Evolutionary conservation across 1,140 invertebrate species (phyloP).

Genomic region (Cecropterus lyciades): DNA sequence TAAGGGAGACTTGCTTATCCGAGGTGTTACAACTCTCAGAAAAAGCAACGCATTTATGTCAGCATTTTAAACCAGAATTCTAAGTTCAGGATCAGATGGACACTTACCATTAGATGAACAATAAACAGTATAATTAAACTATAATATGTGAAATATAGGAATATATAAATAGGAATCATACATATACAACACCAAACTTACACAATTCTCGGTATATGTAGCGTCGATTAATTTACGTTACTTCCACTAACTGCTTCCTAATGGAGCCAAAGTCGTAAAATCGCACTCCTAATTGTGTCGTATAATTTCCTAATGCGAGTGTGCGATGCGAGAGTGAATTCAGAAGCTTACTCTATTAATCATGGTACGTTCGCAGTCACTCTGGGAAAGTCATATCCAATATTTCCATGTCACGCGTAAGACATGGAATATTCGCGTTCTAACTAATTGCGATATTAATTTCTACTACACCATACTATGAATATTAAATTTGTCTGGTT

Average conservation of each 20-base stretch:
- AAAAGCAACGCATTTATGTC: too few species aligned
- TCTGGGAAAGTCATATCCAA: background rate
- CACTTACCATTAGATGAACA: too few species aligned
- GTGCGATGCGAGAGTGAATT: background rate
- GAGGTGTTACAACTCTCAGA: too few species aligned
- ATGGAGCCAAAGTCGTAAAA: background rate
- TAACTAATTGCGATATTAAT: constrained; percentile 15
- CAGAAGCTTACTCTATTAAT: constrained; percentile 14
- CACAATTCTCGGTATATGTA: too few species aligned
- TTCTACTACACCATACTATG: background rate
- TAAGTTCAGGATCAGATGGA: too few species aligned
- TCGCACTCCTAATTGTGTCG: background rate
- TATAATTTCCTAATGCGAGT: background rate
- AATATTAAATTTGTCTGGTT: background rate
- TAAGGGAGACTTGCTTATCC: too few species aligned
- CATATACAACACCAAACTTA: too few species aligned
- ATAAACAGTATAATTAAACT: too few species aligned
- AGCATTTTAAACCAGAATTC: too few species aligned
- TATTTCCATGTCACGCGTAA: background rate
- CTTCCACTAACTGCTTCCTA: background rate
- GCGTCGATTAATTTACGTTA: background rate
- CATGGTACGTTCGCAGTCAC: background rate
- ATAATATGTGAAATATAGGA: too few species aligned
- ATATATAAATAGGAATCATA: too few species aligned
- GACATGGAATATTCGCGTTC: background rate